Conservation (phyloP, 2,888 invertebrate species). For the Peribatodes rhomboidaria region DNA sequence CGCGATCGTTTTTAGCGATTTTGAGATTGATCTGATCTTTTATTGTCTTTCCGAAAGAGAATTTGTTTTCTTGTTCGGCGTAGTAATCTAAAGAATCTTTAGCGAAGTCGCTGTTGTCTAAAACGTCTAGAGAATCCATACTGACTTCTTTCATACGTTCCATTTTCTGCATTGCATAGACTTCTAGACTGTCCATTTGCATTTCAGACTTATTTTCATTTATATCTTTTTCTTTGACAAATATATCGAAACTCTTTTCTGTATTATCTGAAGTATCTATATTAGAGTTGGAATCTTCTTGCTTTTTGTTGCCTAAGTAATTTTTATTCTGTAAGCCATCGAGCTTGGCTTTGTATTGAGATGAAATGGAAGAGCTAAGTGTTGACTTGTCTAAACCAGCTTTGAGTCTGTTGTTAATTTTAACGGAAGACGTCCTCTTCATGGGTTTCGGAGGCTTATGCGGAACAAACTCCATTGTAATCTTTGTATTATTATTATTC, state of each 20-base stretch:
- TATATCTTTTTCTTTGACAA: conserved; percentile 87
- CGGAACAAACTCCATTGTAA: conserved; percentile 87
- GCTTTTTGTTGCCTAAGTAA: conserved; percentile 68
- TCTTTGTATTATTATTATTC: conserved; percentile 78
- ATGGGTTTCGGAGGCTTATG: conserved; percentile 92
- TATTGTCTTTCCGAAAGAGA: conserved; percentile 61
- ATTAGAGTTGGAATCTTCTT: conserved; percentile 76
- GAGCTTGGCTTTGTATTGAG: conserved; percentile 82
- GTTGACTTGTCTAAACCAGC: conserved; percentile 76
- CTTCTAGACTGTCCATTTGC: conserved; percentile 88
- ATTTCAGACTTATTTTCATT: conserved; percentile 87
- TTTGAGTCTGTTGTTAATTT: conserved; percentile 84
- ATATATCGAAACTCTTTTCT: conserved; percentile 87
- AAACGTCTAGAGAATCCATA: conserved; percentile 82
- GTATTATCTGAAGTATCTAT: conserved; percentile 69
- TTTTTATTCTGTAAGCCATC: conserved; percentile 82
- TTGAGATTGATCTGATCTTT: conserved; percentile 74
- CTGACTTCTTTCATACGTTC: conserved; percentile 79
- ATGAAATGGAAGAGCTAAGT: conserved; percentile 77
- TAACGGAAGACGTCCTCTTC: conserved; percentile 89
- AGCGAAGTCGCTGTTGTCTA: conserved; percentile 78
- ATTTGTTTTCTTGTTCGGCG: conserved; percentile 77
- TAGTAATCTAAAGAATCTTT: conserved; percentile 84
- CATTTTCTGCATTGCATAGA: conserved; percentile 79
- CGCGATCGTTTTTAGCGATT: conserved; percentile 64